Conservation (phyloP, 1,140 invertebrate genomes). For the Zaprionus africanus region DNA sequence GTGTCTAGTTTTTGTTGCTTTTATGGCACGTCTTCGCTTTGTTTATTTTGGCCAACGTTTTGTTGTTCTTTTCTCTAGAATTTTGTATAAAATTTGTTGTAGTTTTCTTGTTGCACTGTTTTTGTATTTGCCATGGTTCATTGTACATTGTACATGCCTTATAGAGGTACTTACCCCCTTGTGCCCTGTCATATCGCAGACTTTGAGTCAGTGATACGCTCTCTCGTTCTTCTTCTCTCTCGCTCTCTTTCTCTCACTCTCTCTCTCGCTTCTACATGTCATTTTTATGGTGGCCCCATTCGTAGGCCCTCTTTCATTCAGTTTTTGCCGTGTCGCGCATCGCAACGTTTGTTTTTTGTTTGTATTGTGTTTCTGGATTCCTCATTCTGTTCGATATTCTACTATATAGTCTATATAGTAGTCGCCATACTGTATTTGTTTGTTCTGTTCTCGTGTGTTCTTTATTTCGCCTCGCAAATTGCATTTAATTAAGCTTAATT, state of each 20-base stretch:
- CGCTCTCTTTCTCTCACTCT: slow-evolving; percentile 7
- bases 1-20: slow-evolving; percentile 31
- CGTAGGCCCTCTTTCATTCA: slow-evolving; percentile 59
- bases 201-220: slow-evolving; percentile 41
- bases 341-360: slow-evolving; percentile 52
- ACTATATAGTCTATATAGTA: slow-evolving; percentile 30
- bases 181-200: slow-evolving; percentile 11
- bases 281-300: slow-evolving; percentile 53
- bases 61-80: slow-evolving; percentile 56
- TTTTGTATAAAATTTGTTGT: slow-evolving; percentile 72
- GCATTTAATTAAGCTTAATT: slow-evolving; percentile 77
- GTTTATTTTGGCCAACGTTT: slow-evolving; percentile 55
- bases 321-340: slow-evolving; percentile 62
- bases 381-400: slow-evolving; percentile 30
- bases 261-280: slow-evolving; percentile 45
- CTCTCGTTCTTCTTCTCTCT: slow-evolving; percentile 31
- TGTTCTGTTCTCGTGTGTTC: slow-evolving; percentile 22
- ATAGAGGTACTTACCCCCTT: slow-evolving; percentile 36
- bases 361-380: slow-evolving; percentile 11
- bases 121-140: slow-evolving; percentile 75
- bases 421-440: slow-evolving; percentile 14
- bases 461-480: slow-evolving; percentile 52
- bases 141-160: slow-evolving; percentile 59
- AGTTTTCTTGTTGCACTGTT: slow-evolving; percentile 44
- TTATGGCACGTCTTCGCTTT: slow-evolving; percentile 57